Evolutionary conservation across 2,113 vertebrate species (phyloP).

Genomic region (Chelonoidis abingdonii): DNA sequence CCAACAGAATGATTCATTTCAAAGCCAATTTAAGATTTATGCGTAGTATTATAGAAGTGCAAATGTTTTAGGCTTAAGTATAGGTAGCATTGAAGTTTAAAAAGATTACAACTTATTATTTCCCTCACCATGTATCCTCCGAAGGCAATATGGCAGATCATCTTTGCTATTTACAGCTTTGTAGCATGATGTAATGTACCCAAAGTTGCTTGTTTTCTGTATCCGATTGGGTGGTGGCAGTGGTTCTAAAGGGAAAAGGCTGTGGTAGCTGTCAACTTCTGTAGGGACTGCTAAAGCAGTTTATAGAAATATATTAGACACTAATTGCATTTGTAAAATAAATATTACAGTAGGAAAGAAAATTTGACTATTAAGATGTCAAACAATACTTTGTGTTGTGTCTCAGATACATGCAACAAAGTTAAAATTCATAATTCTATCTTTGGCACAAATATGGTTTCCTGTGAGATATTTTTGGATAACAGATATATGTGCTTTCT

Average conservation of each 20-base stretch:
- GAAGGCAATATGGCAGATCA: slow-evolving; percentile 97
- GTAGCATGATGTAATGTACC: slow-evolving; percentile 98
- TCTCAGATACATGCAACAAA: not conserved
- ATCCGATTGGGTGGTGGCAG: slow-evolving; percentile 95
- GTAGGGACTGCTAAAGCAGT: slow-evolving; percentile 89
- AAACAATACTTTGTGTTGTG: not conserved
- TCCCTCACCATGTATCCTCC: slow-evolving; percentile 95
- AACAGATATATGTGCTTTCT: not conserved
- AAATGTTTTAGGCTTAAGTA: slow-evolving; percentile 11
- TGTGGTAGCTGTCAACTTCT: slow-evolving; percentile 99
- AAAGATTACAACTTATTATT: not conserved
- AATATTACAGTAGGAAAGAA: slow-evolving; percentile 39
- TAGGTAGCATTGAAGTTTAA: not conserved
- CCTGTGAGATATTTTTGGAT: not conserved
- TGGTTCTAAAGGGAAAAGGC: slow-evolving; percentile 96
- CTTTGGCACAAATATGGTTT: not conserved
- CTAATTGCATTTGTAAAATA: slow-evolving; percentile 15
- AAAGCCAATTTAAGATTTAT: not conserved
- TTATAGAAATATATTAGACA: slow-evolving; percentile 47
- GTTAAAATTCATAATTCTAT: not conserved
- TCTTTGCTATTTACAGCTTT: slow-evolving; percentile 99
- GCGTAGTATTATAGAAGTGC: not conserved
- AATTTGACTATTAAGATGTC: not conserved
- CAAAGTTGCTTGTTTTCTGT: slow-evolving; percentile 99
- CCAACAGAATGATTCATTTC: not conserved